Conservation (phyloP, 2,113 vertebrate genomes). For the Vanacampus margaritifer region DNA sequence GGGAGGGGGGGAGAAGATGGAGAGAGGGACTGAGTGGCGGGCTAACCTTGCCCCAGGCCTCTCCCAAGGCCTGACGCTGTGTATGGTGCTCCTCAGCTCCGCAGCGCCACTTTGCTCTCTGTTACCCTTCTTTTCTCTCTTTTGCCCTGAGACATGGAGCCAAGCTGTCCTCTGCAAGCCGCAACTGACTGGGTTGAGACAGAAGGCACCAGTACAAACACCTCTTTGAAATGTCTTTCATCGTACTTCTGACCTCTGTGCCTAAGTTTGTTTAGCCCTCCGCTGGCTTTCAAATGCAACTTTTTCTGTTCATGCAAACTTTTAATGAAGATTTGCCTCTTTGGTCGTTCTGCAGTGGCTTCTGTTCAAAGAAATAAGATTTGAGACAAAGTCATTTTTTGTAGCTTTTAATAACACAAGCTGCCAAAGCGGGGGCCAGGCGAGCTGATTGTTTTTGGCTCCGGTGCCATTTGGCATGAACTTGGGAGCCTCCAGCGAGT, state of each 20-base stretch:
- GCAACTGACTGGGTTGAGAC: conserved; percentile 33
- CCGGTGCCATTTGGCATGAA: conserved; percentile 41
- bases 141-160: conserved; percentile 62
- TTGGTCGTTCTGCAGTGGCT: conserved; percentile 22
- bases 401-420: conserved; percentile 24
- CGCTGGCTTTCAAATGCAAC: conserved; percentile 25
- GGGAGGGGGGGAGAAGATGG: conserved; percentile 10
- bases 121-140: conserved; percentile 48
- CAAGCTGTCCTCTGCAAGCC: conserved; percentile 47
- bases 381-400: conserved; percentile 36
- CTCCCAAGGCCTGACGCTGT: conserved; percentile 53
- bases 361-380: conserved; percentile 30
- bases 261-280: conserved; percentile 38
- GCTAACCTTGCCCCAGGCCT: conserved; percentile 70
- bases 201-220: conserved; percentile 33
- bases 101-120: conserved; percentile 45
- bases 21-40: conserved; percentile 33
- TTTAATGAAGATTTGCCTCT: conserved; percentile 26
- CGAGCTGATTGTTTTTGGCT: conserved; percentile 55
- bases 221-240: conserved; percentile 39
- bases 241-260: conserved; percentile 27
- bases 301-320: conserved; percentile 23
- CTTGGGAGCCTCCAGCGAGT: conserved; percentile 32
- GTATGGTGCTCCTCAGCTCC: conserved; percentile 43
- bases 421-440: conserved; percentile 37